Evolutionary conservation across 2,113 vertebrate genomes (phyloP), one percentile per base, ranked within the genome.

Genomic region (Neodon shergylaensis): DNA sequence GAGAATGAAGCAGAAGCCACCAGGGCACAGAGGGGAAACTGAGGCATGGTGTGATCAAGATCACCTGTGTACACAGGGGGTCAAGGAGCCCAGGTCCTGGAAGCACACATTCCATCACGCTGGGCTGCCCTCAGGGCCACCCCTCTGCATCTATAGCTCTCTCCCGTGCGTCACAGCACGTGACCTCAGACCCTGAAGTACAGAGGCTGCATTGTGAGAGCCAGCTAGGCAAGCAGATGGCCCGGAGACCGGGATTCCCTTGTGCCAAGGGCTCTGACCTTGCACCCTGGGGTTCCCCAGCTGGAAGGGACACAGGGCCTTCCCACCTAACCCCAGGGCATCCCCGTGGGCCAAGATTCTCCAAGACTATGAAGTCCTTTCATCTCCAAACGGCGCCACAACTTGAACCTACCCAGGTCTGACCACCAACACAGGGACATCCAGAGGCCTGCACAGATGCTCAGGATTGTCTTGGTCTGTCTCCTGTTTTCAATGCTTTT

Each of bases 211-310:
- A 24, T 79, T 92, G 86, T 92, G 49, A 70, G 26, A 39, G 89
- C 33, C 92, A 94, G 91, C 91, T 92, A 79, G 83, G 93, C 63
- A 73, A 88, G 86, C 79, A 94, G 74, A 66, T 76, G 82, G 58
- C 58, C 58, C 0, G 3, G 81, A 85, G 54, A 70, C 61, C 21
- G 28, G 68, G 74, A 72, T 47, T 42, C 61, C 91, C 85, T 47
- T 7, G 26, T 31, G 7, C 54, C 74, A 33, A 24, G 54, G 47
- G 16, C 72, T 94, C 19, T 0, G 58, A 76, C 90, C 89, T 84
- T 92, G 39, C 54, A 24, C 39, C 88, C n/a, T n/a, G 6, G 21
- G 7, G 10, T 61, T 28, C 81, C 47, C 26, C 77, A 89, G 74
- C 88, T 77, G 91, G 61, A 82, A 58, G 73, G 58, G 24, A 58